Conservation (phyloP, 1,140 invertebrate species). For the Bilobella aurantiaca region DNA sequence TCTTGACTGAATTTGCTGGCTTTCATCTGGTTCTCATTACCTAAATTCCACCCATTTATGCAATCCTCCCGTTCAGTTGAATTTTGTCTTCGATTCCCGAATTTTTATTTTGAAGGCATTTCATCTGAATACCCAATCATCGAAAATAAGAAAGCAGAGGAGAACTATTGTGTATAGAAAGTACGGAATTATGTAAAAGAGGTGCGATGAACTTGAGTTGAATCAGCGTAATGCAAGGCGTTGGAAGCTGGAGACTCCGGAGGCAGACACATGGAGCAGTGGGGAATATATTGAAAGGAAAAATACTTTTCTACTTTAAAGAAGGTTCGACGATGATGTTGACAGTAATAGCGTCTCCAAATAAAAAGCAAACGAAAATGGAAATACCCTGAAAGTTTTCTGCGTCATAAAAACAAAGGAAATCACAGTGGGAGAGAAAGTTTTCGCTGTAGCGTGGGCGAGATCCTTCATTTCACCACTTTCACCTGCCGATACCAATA, state of each 20-base stretch:
- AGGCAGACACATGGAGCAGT: not conserved
- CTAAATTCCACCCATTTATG: no score
- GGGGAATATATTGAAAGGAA: not conserved
- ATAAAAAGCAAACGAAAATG: not conserved
- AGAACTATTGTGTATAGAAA: constrained; percentile 3
- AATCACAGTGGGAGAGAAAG: not conserved
- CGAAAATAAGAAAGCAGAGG: not conserved
- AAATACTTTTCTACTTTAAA: not conserved
- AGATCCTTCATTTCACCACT: not conserved
- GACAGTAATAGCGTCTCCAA: constrained; percentile 4
- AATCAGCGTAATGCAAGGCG: not conserved
- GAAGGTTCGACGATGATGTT: not conserved
- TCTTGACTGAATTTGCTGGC: no score
- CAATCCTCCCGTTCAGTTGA: not conserved
- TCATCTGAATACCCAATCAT: not conserved
- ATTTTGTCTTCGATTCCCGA: not conserved
- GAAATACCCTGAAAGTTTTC: not conserved
- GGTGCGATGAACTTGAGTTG: not conserved
- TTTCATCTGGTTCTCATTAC: no score
- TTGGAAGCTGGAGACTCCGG: not conserved
- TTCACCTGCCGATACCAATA: not conserved
- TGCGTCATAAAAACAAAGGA: not conserved
- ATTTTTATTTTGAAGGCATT: constrained; percentile 4
- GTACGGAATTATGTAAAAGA: not conserved
- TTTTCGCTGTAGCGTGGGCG: not conserved